These are phyloP conservation scores for Eilema caniola DNA, from an alignment of 2,888 invertebrate species.

Conservation along the genomic window DNA sequence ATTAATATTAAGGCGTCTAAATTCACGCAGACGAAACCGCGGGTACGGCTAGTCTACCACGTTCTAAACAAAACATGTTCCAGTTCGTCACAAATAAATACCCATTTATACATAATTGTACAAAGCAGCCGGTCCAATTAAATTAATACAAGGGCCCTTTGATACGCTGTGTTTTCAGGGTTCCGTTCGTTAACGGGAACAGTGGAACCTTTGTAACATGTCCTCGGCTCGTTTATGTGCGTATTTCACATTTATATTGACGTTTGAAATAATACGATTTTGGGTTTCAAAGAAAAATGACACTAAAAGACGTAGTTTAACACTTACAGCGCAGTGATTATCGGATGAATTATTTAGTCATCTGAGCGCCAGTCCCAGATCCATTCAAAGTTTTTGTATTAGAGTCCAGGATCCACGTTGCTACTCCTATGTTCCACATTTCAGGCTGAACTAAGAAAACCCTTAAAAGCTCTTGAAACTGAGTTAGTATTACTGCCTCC, in stretches of 20 bases:
- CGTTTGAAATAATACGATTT: background rate
- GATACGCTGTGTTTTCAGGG: constrained; percentile 22
- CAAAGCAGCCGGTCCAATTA: constrained; percentile 14
- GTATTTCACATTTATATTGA: background rate
- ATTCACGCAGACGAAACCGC: background rate
- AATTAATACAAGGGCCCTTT: constrained; percentile 15
- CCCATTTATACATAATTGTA: constrained; percentile 11
- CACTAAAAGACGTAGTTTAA: background rate
- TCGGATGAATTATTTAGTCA: background rate
- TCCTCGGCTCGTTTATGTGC: background rate
- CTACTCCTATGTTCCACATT: background rate
- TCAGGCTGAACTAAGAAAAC: too few relatives aligned
- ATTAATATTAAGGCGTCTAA: too few relatives aligned
- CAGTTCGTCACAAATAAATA: constrained; percentile 10
- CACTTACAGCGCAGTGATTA: background rate
- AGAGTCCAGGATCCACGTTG: too few relatives aligned
- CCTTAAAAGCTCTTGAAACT: too few relatives aligned
- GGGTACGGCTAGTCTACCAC: background rate
- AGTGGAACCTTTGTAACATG: constrained; percentile 5
- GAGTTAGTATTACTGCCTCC: too few relatives aligned
- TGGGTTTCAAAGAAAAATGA: background rate
- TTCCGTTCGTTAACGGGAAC: constrained; percentile 5
- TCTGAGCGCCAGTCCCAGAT: background rate
- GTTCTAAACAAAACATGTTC: background rate
- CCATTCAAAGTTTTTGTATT: background rate